Evolutionary conservation across 2,113 vertebrate genomes (phyloP), one percentile per base, ranked within the genome.

Genomic region (Campylomormyrus tamandua): DNA sequence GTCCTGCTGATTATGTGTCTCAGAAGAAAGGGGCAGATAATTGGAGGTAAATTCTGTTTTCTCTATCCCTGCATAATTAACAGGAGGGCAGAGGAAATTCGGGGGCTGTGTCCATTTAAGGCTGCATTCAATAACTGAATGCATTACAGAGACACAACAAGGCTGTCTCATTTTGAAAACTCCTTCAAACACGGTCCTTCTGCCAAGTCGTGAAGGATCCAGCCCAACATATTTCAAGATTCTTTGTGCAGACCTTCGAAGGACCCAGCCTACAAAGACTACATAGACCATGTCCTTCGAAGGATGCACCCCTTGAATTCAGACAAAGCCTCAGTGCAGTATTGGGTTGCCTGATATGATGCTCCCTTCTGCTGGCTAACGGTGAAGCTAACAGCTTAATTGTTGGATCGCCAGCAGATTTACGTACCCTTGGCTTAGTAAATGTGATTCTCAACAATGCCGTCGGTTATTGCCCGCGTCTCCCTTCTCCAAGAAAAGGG

Each of bases 21-120:
- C 17, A 6, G 2, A 21, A 46, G 84, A 86, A 42, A 90, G 56
- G 62, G 11, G 56, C 53, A 90, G 53, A 66, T 87, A 83, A 42
- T 46, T 45, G 17, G 27, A 89, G 48, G 66, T 45, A 66, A 56
- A 85, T 87, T 87, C 27, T 83, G 50, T 53, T 88, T 88, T 87
- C 52, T 88, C 39, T 90, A 56, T 90, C 62, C 35, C 58, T 80
- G 87, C 90, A 88, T 88, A 88, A 87, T 88, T 88, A 87, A 49
- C 52, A 31, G 27, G n/a, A 70, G 86, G 74, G 49, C 49, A 31
- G 49, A 27, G 45, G n/a, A 66, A 27, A 27, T 66, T 56, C 62
- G 4, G n/a, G n/a, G 9, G 9, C 62, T 27, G n/a, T n/a, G 11
- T 27, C 62, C n/a, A 9, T n/a, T 27, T 66, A 27, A 62, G 24